phyloP scores from a whole-genome alignment of 2,113 vertebrate species.

The Australoheros scitulus region DNA sequence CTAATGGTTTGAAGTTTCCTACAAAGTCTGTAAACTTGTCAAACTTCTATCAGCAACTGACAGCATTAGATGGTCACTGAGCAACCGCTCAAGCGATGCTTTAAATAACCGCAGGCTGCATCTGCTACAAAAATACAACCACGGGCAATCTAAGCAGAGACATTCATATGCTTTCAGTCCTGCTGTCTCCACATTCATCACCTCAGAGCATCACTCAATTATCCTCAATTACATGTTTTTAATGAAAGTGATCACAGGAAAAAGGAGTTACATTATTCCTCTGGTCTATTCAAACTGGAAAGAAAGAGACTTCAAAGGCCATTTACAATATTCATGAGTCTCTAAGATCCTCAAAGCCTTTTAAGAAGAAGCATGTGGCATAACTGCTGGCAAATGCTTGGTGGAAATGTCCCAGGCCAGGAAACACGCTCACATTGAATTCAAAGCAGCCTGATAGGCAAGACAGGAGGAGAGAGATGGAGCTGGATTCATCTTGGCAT shows the following conservation, averaged over 20 bases:
- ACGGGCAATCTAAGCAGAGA: not conserved
- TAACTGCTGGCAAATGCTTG: constrained; percentile 56
- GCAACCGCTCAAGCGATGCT: constrained; percentile 5
- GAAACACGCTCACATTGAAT: constrained; percentile 42
- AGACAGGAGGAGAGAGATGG: constrained; percentile 7
- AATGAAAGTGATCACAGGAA: constrained; percentile 33
- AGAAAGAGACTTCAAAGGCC: constrained; percentile 57
- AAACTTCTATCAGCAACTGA: constrained; percentile 30
- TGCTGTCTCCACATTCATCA: not conserved
- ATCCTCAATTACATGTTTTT: constrained; percentile 37
- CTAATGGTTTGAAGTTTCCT: constrained; percentile 33
- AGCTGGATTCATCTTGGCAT: constrained; percentile 31
- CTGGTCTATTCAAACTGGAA: constrained; percentile 22
- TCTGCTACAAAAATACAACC: constrained; percentile 7
- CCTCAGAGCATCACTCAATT: constrained; percentile 22
- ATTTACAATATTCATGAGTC: constrained; percentile 67
- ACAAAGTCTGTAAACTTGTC: constrained; percentile 24
- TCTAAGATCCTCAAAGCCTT: constrained; percentile 66
- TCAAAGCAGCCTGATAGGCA: constrained; percentile 38
- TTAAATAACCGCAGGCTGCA: constrained; percentile 14
- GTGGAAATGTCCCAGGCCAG: constrained; percentile 54
- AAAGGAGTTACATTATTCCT: constrained; percentile 19
- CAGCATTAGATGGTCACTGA: constrained; percentile 1
- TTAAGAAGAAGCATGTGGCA: constrained; percentile 53
- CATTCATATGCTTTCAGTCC: constrained; percentile 1